Evolutionary conservation across 2,113 vertebrate species (phyloP), one percentile per base, ranked within the genome.

Genomic region (Halcyon senegalensis): DNA sequence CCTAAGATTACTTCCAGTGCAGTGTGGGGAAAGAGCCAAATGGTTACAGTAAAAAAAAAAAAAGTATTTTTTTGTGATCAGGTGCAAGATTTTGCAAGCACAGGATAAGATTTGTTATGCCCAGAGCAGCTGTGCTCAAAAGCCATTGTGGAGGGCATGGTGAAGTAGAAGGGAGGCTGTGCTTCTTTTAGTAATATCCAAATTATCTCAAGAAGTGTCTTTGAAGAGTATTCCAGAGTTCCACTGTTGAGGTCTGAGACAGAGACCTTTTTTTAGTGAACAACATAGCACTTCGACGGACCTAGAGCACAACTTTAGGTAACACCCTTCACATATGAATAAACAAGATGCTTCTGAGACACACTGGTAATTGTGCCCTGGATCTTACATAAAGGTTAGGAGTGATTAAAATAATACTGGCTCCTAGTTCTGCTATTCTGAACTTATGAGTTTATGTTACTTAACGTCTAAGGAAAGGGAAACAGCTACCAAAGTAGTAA

Each of bases 231-330:
- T 10, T 37, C 18, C 46, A 44, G 43, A 13, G 20, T 46, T 74
- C 43, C 1, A 1, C 13, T 59, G 0, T 0, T n/a, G 77, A 66
- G 25, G 10, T 37, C 27, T 77, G 70, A 37, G 9, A 17, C 35
- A 70, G 60, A 74, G 17, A 27, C 7, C 16, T 17, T 13, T 24
- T 81, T 75, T 62, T 30, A 31, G 60, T 68, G 24, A 44, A 30
- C 14, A 43, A 4, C 0, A 0, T 27, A 48, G 33, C 35, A 24
- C 68, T 56, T 62, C 6, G 27, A 24, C 18, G 59, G 11, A 25
- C 24, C 53, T 92, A 79, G 25, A 94, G 41, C 48, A 75, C 43
- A 39, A 7, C 13, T 15, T 35, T 28, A 21, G n/a, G 56, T 53
- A n/a, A 37, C 37, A 33, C 10, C 0, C 1, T 41, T 50, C 33